Conservation (phyloP, 2,888 invertebrate species). For the Eudasyphora cyanicolor region DNA sequence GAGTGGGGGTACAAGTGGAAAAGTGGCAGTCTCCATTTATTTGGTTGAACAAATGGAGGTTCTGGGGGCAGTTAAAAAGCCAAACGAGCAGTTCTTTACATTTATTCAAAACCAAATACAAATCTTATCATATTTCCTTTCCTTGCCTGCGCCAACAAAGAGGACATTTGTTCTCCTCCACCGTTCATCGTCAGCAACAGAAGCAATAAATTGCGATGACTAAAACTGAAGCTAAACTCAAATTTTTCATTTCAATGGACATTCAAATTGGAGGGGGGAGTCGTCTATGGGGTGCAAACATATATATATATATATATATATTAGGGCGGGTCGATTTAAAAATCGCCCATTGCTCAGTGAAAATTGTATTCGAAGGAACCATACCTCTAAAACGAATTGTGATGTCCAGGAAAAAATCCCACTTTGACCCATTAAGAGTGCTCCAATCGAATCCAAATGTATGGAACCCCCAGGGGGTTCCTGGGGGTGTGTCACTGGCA, state of each 20-base stretch:
- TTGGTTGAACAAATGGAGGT: not conserved
- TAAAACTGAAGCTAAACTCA: constrained; percentile 48
- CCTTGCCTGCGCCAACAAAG: not conserved
- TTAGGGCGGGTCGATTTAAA: no score
- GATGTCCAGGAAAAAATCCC: no score
- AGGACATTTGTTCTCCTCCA: not conserved
- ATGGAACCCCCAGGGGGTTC: no score
- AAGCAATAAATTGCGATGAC: constrained; percentile 26
- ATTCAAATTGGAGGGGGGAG: not conserved
- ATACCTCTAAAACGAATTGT: no score
- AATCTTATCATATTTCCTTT: constrained; percentile 28
- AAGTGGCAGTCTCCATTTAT: no score
- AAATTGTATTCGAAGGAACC: no score
- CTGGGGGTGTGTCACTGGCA: no score
- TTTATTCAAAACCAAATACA: constrained; percentile 19
- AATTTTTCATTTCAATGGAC: constrained; percentile 55
- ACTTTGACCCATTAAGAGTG: no score
- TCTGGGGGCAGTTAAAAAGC: not conserved
- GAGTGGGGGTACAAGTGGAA: constrained; percentile 11
- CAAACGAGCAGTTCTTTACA: not conserved
- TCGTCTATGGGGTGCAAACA: not conserved
- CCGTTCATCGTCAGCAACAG: not conserved
- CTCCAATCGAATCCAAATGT: no score
- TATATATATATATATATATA: not conserved
- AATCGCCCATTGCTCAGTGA: no score